Evolutionary conservation across 2,888 invertebrate genomes (phyloP).

Genomic region (Pecten maximus): DNA sequence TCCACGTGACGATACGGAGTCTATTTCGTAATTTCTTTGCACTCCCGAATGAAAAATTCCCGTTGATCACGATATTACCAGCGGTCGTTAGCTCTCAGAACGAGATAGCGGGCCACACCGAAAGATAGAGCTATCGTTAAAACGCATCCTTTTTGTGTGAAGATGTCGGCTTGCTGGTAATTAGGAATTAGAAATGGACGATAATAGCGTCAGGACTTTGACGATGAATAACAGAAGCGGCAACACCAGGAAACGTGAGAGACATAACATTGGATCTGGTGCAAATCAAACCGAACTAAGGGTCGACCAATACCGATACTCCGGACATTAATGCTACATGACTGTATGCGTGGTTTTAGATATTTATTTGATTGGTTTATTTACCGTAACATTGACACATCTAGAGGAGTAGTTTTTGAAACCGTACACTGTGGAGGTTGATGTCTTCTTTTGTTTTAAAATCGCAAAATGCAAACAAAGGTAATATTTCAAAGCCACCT

Average conservation of each 20-base stretch:
- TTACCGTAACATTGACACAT: too few relatives aligned
- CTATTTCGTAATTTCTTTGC: background rate
- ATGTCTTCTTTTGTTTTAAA: too few relatives aligned
- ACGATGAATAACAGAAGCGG: background rate
- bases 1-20: background rate
- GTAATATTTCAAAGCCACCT: too few relatives aligned
- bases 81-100: background rate
- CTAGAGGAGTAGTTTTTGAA: too few relatives aligned
- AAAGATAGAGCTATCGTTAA: background rate
- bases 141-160: constrained; percentile 11
- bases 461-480: too few relatives aligned
- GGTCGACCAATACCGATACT: too few relatives aligned
- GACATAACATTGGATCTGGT: too few relatives aligned
- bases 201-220: background rate
- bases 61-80: background rate
- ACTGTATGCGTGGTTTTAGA: too few relatives aligned
- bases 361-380: too few relatives aligned
- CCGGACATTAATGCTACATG: too few relatives aligned
- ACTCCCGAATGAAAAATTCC: background rate
- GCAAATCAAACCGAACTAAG: too few relatives aligned
- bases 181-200: background rate
- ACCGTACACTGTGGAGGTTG: too few relatives aligned
- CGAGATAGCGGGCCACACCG: background rate
- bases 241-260: background rate
- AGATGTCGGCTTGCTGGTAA: background rate